Conservation (phyloP, 2,797 vertebrate species). For the Paedocypris micromegethes region DNA sequence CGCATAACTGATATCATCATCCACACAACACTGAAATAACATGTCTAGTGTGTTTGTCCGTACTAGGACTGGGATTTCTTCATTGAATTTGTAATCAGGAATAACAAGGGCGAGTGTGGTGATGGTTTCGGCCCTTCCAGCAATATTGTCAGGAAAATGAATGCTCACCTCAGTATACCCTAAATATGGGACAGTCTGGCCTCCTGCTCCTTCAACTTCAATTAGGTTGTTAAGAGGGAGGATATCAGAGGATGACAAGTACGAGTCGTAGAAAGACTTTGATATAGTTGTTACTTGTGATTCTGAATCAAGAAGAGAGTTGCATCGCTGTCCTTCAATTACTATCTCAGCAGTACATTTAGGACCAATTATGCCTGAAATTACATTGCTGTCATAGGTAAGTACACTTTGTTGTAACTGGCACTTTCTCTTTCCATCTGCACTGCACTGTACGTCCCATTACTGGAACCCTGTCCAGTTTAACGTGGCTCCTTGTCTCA, state of each 20-base stretch:
- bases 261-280: constrained; percentile 22
- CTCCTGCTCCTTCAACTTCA: constrained; percentile 33
- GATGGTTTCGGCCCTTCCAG: constrained; percentile 3
- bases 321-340: constrained; percentile 1
- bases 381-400: not conserved
- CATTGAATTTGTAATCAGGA: constrained; percentile 13
- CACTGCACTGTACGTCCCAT: not conserved
- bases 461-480: constrained; percentile 32
- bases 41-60: constrained; percentile 28
- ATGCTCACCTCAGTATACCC: constrained; percentile 21
- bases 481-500: constrained; percentile 12
- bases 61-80: constrained; percentile 13
- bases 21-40: constrained; percentile 4
- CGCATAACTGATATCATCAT: not conserved
- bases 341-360: not conserved
- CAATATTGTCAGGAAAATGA: not conserved
- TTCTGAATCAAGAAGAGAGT: constrained; percentile 13
- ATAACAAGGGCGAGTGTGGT: constrained; percentile 35
- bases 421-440: not conserved
- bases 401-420: not conserved
- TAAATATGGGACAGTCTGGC: constrained; percentile 35
- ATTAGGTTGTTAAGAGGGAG: constrained; percentile 16
- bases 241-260: constrained; percentile 21
- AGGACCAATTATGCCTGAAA: constrained; percentile 1
- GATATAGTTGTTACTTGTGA: constrained; percentile 44